Evolutionary conservation across 2,113 vertebrate genomes (phyloP).

Genomic region (Porphyrio hochstetteri): DNA sequence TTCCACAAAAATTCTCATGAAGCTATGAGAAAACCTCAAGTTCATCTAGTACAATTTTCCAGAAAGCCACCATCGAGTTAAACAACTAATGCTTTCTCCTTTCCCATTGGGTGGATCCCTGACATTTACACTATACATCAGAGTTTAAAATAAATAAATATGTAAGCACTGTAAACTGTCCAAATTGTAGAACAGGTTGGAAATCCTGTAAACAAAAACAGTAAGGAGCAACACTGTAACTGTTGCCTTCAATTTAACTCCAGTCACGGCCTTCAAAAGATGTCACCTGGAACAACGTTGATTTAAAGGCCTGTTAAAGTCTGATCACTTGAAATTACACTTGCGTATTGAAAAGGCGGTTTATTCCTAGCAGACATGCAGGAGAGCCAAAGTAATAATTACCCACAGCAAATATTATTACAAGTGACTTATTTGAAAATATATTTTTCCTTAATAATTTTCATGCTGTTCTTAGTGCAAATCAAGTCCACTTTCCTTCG

Average conservation of each 20-base stretch:
- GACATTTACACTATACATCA: not conserved
- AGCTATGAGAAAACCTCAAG: not conserved
- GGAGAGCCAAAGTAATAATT: not conserved
- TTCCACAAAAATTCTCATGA: not conserved
- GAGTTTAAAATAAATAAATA: not conserved
- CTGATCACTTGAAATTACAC: not conserved
- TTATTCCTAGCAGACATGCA: not conserved
- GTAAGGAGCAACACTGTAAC: not conserved
- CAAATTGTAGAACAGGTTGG: not conserved
- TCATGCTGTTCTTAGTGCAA: not conserved
- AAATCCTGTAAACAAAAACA: not conserved
- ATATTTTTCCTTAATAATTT: not conserved
- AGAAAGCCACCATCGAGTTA: not conserved
- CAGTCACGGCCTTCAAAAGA: not conserved
- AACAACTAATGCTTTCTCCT: rapidly evolving
- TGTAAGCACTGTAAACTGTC: not conserved
- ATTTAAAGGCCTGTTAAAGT: not conserved
- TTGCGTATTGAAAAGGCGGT: rapidly evolving
- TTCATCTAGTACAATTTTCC: not conserved
- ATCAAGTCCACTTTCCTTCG: not conserved
- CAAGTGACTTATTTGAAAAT: not conserved
- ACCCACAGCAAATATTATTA: not conserved
- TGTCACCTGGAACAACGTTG: not conserved
- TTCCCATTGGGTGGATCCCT: not conserved
- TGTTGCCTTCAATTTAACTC: not conserved